phyloP scores from a whole-genome alignment of 1,140 invertebrate species.

The Chionoecetes opilio region DNA sequence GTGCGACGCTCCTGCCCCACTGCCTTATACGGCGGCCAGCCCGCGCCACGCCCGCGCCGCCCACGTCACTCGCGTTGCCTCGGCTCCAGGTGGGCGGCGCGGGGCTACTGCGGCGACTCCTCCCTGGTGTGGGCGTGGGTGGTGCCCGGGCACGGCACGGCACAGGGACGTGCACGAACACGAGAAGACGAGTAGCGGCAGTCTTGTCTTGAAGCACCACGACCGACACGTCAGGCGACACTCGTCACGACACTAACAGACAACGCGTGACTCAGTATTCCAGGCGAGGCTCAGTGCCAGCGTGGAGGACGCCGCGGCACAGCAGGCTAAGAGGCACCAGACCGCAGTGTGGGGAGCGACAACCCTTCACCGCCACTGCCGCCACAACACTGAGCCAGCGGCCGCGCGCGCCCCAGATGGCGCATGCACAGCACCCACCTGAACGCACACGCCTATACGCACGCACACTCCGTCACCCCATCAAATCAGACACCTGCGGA shows the following conservation, averaged over 20 bases:
- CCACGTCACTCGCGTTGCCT: slow-evolving; percentile 54
- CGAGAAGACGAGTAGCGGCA: not conserved
- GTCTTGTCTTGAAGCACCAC: not conserved
- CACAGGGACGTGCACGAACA: not conserved
- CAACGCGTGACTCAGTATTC: not conserved
- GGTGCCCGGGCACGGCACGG: slow-evolving; percentile 11
- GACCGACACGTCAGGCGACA: not conserved
- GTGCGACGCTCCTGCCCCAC: slow-evolving; percentile 53
- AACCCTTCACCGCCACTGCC: not conserved
- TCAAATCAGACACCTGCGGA: not conserved
- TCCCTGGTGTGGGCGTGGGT: not conserved
- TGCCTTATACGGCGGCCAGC: slow-evolving; percentile 64
- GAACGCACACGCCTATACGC: not conserved
- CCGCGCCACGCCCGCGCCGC: slow-evolving; percentile 54
- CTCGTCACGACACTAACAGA: not conserved
- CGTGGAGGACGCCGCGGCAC: not conserved
- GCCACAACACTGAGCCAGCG: not conserved
- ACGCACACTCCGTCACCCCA: not conserved
- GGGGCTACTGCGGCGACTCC: not conserved
- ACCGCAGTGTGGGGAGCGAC: not conserved
- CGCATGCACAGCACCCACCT: not conserved
- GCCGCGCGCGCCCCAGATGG: not conserved
- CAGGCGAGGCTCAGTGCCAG: not conserved
- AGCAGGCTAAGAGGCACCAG: not conserved
- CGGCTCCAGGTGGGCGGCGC: slow-evolving; percentile 7